Evolutionary conservation across 1,140 invertebrate genomes (phyloP).

Genomic region (Hylaeus volcanicus): DNA sequence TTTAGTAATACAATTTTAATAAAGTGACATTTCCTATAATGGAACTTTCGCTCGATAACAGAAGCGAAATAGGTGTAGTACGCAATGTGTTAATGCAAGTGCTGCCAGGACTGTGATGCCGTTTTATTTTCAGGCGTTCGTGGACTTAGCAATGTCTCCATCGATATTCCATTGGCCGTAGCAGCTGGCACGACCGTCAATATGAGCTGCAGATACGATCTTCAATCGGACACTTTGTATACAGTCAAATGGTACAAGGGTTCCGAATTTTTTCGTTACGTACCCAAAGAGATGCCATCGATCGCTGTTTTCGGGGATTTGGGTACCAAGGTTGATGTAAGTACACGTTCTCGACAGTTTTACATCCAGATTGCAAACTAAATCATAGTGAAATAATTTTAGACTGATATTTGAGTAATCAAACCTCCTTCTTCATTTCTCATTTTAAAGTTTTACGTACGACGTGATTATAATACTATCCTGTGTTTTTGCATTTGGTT

Average conservation of each 20-base stretch:
- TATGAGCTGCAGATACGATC: slow-evolving; percentile 79
- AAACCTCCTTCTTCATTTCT: background rate
- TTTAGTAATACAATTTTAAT: too few species aligned
- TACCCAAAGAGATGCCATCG: slow-evolving; percentile 87
- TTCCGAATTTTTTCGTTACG: slow-evolving; percentile 88
- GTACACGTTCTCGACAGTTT: slow-evolving; percentile 70
- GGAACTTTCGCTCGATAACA: background rate
- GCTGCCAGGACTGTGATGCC: background rate
- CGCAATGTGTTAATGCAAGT: background rate
- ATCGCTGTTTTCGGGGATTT: slow-evolving; percentile 85
- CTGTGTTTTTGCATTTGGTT: background rate
- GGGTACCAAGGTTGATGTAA: slow-evolving; percentile 86
- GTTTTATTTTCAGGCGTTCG: slow-evolving; percentile 70
- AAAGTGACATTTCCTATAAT: too few species aligned
- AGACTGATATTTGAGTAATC: background rate
- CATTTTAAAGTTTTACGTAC: too few species aligned
- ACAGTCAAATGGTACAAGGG: slow-evolving; percentile 93
- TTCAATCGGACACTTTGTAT: slow-evolving; percentile 84
- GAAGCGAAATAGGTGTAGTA: background rate
- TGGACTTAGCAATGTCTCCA: slow-evolving; percentile 76
- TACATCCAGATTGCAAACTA: background rate
- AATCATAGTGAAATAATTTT: background rate
- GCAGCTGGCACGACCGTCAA: slow-evolving; percentile 78
- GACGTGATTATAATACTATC: background rate
- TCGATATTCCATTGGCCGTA: slow-evolving; percentile 79